Percentiles rank a stretch among this genome's conserved stretches.
These are phyloP conservation scores for Labeo catla DNA, from an alignment of 2,113 vertebrate genomes.

Conservation along the genomic window DNA sequence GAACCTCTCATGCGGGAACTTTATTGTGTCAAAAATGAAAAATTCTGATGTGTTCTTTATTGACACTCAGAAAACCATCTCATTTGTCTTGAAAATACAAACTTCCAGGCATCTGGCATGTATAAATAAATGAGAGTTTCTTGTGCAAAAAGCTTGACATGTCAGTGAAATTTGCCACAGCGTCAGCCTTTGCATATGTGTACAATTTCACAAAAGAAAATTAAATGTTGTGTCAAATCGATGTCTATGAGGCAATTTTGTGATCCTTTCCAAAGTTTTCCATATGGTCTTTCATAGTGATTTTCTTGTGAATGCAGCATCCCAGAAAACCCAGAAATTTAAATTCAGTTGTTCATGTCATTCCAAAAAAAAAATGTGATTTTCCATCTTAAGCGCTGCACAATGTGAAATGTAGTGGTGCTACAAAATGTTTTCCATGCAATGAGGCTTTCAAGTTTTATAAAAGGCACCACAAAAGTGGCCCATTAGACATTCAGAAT, in stretches of 20 bases:
- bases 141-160: constrained; percentile 15
- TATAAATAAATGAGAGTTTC: constrained; percentile 38
- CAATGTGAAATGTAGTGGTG: not conserved
- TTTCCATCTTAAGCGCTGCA: not conserved
- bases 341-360: not conserved
- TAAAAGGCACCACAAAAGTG: not conserved
- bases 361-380: not conserved
- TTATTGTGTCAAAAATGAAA: constrained; percentile 14
- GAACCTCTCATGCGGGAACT: not conserved
- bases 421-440: not conserved
- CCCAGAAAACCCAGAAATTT: not conserved
- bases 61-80: constrained; percentile 30
- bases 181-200: constrained; percentile 2
- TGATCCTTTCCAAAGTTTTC: not conserved
- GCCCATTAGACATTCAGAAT: not conserved
- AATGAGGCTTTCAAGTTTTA: not conserved
- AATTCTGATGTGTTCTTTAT: constrained; percentile 19
- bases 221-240: too few species aligned
- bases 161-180: not conserved
- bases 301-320: not conserved
- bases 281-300: not conserved
- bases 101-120: constrained; percentile 34
- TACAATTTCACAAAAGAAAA: not conserved
- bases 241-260: not conserved
- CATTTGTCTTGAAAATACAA: not conserved